phyloP scores from a whole-genome alignment of 2,113 vertebrate genomes.

The Mungos mungo region DNA sequence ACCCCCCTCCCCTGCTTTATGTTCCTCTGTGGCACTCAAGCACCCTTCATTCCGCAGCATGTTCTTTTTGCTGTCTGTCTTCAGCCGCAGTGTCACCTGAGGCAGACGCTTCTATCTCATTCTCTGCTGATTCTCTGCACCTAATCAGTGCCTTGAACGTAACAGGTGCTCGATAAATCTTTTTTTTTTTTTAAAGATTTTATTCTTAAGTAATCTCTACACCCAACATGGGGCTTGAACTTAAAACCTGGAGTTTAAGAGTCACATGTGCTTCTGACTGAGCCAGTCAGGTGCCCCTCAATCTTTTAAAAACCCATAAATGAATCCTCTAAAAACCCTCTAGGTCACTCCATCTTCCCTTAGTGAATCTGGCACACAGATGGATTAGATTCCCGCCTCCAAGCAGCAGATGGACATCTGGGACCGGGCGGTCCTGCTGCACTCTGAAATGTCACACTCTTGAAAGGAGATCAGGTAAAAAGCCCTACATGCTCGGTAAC shows the following conservation, averaged over 20 bases:
- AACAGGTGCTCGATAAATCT: neutral
- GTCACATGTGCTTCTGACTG: no score
- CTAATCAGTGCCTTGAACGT: neutral
- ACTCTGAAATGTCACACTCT: neutral
- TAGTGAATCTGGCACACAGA: neutral
- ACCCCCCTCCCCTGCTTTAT: neutral
- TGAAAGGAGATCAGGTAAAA: neutral
- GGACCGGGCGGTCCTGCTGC: neutral
- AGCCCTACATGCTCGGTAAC: neutral
- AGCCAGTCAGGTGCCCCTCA: neutral
- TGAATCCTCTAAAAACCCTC: neutral
- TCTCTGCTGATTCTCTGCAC: neutral
- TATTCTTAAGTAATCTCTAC: no score
- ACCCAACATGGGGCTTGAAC: no score
- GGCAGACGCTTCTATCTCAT: neutral
- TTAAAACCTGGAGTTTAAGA: no score
- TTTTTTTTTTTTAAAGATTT: no score
- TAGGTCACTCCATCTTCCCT: neutral
- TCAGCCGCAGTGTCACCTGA: neutral
- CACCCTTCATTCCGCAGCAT: neutral
- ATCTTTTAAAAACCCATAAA: neutral
- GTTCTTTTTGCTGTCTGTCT: neutral
- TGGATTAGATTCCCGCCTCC: neutral
- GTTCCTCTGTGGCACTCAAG: neutral
- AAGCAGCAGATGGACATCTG: neutral